Percentiles rank a stretch among this genome's conserved stretches.
phyloP scores from a whole-genome alignment of 2,797 vertebrate species.

The Semaprochilodus insignis region DNA sequence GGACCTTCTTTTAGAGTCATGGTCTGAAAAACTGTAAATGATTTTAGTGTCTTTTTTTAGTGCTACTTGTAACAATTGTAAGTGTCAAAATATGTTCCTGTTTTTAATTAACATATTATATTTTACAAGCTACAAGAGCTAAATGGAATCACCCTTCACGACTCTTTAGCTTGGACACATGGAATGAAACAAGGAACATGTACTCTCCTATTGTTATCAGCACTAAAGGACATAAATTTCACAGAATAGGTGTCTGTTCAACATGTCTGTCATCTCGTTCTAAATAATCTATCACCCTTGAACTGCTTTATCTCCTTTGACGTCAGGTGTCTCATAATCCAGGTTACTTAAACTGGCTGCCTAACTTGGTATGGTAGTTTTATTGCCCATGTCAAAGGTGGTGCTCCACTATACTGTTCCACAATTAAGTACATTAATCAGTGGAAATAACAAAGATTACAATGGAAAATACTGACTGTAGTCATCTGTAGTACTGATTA shows the following conservation, averaged over 20 bases:
- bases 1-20: too few species aligned
- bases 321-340: constrained; percentile 47
- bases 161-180: too few species aligned
- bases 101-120: too few species aligned
- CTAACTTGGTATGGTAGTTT: constrained; percentile 32
- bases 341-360: constrained; percentile 21
- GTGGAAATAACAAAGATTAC: background rate
- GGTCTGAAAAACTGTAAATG: too few species aligned
- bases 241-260: background rate
- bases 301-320: constrained; percentile 56
- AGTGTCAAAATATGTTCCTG: too few species aligned
- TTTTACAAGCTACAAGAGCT: too few species aligned
- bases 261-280: constrained; percentile 17
- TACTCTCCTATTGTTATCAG: background rate
- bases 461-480: background rate
- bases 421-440: background rate
- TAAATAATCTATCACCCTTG: constrained; percentile 63
- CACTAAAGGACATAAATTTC: background rate
- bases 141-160: too few species aligned
- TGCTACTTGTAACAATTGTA: too few species aligned
- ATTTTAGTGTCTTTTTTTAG: too few species aligned
- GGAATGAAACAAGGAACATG: too few species aligned
- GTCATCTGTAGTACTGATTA: too few species aligned
- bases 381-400: constrained; percentile 36
- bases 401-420: background rate